phyloP scores from a whole-genome alignment of 2,888 invertebrate genomes.

The Lydus trimaculatus region DNA sequence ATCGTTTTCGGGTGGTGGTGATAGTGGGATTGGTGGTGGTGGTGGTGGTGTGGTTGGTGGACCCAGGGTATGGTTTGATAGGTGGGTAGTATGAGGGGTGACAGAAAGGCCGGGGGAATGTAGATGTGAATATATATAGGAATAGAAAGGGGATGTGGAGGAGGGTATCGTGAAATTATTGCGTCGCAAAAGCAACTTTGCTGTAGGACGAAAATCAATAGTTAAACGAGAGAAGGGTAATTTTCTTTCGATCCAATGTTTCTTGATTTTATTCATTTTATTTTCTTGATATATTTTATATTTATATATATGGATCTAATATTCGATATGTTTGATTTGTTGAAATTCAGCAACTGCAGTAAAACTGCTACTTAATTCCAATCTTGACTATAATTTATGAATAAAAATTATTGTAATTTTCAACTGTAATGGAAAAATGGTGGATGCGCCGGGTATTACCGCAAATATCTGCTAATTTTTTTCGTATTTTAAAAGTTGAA shows the following conservation, averaged over 20 bases:
- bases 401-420: background rate
- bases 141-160: background rate
- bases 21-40: background rate
- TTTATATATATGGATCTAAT: background rate
- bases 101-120: constrained; percentile 3
- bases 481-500: background rate
- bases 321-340: background rate
- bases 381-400: background rate
- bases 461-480: background rate
- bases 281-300: background rate
- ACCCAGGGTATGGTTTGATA: background rate
- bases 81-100: constrained; percentile 1
- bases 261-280: constrained; percentile 19
- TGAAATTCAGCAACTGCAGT: background rate
- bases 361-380: no score
- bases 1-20: background rate
- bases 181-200: constrained; percentile 45
- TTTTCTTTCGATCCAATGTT: constrained; percentile 22
- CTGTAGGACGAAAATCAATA: constrained; percentile 49
- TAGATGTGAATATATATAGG: constrained; percentile 4
- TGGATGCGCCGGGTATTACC: background rate
- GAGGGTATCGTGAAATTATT: constrained; percentile 34
- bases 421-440: background rate
- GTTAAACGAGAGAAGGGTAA: constrained; percentile 39
- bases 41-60: background rate